phyloP scores from a whole-genome alignment of 1,140 invertebrate species.

The Aculops lycopersici region DNA sequence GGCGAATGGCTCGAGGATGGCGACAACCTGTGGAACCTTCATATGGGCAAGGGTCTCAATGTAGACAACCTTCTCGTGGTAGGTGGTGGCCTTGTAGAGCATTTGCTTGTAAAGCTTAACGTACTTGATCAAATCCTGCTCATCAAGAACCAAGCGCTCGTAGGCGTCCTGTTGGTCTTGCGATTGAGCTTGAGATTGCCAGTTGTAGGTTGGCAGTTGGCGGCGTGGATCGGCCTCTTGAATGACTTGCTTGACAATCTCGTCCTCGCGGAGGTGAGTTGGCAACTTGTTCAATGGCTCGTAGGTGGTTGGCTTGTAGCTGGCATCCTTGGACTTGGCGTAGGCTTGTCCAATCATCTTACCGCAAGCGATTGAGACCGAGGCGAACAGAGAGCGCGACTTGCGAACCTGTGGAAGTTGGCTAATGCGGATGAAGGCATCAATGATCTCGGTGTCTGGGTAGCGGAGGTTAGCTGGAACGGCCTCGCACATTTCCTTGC shows the following conservation, averaged over 20 bases:
- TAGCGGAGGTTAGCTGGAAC: conserved; percentile 8
- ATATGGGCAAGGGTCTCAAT: conserved; percentile 10
- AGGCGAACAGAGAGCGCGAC: conserved; percentile 4
- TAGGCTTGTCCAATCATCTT: conserved; percentile 6
- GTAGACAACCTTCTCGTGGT: conserved; percentile 8
- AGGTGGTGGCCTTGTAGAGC: conserved; percentile 2
- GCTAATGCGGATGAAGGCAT: conserved; percentile 3
- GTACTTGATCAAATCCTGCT: conserved; percentile 4
- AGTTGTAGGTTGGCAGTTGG: background rate
- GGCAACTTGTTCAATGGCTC: background rate
- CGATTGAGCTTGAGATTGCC: background rate
- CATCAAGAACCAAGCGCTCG: background rate
- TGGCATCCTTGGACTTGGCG: background rate
- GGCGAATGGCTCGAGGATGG: conserved; percentile 5
- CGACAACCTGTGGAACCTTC: conserved; percentile 5
- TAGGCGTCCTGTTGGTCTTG: background rate
- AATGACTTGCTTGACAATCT: background rate
- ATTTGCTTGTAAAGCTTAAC: conserved; percentile 3
- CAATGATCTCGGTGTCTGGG: conserved; percentile 5
- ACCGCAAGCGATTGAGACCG: conserved; percentile 5
- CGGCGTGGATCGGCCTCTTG: background rate
- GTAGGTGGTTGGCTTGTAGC: background rate
- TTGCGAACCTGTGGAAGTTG: background rate
- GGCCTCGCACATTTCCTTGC: conserved; percentile 9
- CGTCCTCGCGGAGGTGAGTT: background rate